Evolutionary conservation across 2,113 vertebrate genomes (phyloP).

Genomic region (Pica pica): DNA sequence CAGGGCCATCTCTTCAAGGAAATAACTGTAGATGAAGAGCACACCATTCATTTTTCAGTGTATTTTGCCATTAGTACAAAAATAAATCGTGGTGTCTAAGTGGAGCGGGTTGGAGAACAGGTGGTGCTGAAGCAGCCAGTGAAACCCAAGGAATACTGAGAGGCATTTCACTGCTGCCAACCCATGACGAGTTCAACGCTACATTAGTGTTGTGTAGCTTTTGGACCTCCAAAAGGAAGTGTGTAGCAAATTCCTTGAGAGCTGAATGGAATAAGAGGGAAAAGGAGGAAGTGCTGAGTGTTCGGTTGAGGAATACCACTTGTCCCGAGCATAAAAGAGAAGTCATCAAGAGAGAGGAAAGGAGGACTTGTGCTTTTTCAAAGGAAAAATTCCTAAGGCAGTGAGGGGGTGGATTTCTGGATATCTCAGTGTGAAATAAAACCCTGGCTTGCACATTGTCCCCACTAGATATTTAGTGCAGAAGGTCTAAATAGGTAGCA

Average conservation of each 20-base stretch:
- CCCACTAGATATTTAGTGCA: neutral
- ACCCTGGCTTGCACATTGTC: neutral
- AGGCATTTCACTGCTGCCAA: neutral
- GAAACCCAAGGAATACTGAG: neutral
- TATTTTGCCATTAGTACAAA: constrained; percentile 34
- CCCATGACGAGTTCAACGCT: neutral
- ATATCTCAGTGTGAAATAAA: neutral
- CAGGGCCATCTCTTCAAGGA: constrained; percentile 3
- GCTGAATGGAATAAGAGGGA: neutral
- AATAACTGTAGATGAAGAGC: neutral
- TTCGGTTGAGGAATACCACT: neutral
- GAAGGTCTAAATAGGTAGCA: neutral
- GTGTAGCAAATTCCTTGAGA: neutral
- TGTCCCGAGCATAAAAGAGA: neutral
- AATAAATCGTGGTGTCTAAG: constrained; percentile 50
- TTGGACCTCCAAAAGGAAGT: constrained; percentile 40
- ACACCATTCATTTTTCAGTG: constrained; percentile 40
- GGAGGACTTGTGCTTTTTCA: neutral
- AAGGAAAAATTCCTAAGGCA: neutral
- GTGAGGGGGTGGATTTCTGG: neutral
- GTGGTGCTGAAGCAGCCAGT: constrained; percentile 17
- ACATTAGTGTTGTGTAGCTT: constrained; percentile 13
- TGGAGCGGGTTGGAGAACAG: constrained; percentile 1
- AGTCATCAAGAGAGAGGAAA: neutral
- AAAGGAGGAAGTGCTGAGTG: neutral